Conservation (phyloP, 2,797 vertebrate species). For the Ctenochaetus hawaiiensis region DNA sequence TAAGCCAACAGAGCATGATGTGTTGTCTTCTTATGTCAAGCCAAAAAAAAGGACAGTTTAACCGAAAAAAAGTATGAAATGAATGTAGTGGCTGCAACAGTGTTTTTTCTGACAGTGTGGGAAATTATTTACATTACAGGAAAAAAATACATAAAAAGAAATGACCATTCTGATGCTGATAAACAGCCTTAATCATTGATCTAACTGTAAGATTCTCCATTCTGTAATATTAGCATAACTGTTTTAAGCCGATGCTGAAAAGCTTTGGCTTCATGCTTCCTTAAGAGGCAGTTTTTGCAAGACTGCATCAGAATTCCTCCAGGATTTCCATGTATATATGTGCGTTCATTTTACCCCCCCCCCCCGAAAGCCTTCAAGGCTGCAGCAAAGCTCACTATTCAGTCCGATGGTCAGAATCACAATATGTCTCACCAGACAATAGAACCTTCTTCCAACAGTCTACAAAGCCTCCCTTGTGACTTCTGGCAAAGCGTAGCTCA, state of each 20-base stretch:
- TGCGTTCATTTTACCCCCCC: not conserved
- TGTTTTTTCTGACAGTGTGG: too few species aligned
- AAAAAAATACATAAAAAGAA: too few species aligned
- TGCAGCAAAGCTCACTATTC: not conserved
- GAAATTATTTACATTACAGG: too few species aligned
- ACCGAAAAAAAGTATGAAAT: not conserved
- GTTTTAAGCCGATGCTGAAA: not conserved
- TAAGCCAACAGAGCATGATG: slow-evolving; percentile 17
- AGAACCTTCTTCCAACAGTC: too few species aligned
- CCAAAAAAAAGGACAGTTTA: not conserved
- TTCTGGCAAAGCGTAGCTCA: too few species aligned
- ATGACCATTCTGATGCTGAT: not conserved
- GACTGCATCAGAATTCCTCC: not conserved
- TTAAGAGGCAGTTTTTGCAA: not conserved
- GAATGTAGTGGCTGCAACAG: too few species aligned
- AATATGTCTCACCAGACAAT: not conserved
- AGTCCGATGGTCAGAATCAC: not conserved
- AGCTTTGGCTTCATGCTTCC: not conserved
- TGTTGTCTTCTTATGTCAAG: not conserved
- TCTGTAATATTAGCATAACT: not conserved
- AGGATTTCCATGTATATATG: not conserved
- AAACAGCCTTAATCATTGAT: too few species aligned
- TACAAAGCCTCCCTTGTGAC: too few species aligned
- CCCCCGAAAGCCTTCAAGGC: not conserved
- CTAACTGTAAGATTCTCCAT: not conserved